Evolutionary conservation across 1,140 invertebrate species (phyloP).

Genomic region (Tenebrio molitor): DNA sequence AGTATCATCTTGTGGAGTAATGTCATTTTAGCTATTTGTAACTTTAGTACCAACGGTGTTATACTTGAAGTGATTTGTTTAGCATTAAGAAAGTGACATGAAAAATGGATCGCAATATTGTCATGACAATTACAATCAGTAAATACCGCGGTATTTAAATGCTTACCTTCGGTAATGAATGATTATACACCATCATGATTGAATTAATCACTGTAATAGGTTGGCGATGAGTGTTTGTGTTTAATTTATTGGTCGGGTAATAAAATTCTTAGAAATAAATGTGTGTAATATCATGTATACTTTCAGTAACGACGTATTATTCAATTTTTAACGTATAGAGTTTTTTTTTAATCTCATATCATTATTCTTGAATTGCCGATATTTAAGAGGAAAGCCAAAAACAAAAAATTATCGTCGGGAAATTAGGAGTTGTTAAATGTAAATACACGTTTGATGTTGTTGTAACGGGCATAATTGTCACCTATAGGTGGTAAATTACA

Average conservation of each 20-base stretch:
- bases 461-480: conserved; percentile 45
- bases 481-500: conserved; percentile 44
- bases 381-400: conserved; percentile 20
- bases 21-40: too few species aligned
- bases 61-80: conserved; percentile 24
- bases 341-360: background rate
- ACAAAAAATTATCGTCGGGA: conserved; percentile 23
- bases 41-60: background rate
- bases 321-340: too few species aligned
- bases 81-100: conserved; percentile 31
- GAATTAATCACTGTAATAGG: conserved; percentile 43
- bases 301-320: too few species aligned
- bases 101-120: conserved; percentile 24
- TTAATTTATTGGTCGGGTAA: conserved; percentile 8
- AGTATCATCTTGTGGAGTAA: too few species aligned
- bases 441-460: conserved; percentile 37
- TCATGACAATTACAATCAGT: conserved; percentile 29
- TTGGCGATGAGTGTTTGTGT: conserved; percentile 40
- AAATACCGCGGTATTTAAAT: conserved; percentile 44
- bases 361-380: conserved; percentile 22
- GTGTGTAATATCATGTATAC: too few species aligned
- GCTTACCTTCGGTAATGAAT: conserved; percentile 32
- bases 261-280: background rate
- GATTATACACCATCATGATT: conserved; percentile 44
- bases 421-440: conserved; percentile 26